A percentile compares a stretch with the other conserved stretches of the same genome.
Conservation (phyloP, 2,113 vertebrate species). For the Monarcha castaneiventris region DNA sequence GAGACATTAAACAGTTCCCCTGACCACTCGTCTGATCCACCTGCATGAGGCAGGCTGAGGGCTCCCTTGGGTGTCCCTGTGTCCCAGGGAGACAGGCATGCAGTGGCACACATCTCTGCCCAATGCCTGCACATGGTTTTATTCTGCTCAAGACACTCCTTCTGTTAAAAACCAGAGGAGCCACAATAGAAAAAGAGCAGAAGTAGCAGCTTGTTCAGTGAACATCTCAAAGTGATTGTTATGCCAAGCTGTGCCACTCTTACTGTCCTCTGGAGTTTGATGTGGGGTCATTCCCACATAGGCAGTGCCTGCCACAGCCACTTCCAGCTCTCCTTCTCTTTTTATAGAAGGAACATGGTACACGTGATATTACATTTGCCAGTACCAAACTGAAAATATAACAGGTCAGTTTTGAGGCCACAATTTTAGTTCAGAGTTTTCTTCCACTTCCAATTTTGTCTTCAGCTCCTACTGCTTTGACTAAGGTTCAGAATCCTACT, state of each 20-base stretch:
- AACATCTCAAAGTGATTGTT: background rate
- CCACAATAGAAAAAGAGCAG: background rate
- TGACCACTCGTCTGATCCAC: background rate
- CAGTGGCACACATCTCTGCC: background rate
- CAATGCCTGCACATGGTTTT: background rate
- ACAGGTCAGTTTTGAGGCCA: background rate
- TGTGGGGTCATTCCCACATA: background rate
- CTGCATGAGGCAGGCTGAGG: background rate
- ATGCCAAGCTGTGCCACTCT: background rate
- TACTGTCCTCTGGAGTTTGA: background rate
- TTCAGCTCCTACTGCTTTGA: background rate
- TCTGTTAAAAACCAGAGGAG: background rate
- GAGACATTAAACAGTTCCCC: background rate
- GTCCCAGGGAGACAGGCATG: background rate
- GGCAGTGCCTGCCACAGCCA: background rate
- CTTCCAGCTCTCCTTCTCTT: background rate
- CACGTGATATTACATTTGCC: background rate
- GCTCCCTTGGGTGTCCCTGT: fast-evolving
- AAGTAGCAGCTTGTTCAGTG: background rate
- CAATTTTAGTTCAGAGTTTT: background rate
- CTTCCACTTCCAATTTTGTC: background rate
- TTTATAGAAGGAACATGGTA: background rate
- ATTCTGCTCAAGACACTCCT: background rate
- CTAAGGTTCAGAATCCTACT: background rate
- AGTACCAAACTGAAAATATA: background rate